These are phyloP conservation scores for Galago senegalensis DNA, from an alignment of 2,797 vertebrate genomes.

Conservation along the genomic window DNA sequence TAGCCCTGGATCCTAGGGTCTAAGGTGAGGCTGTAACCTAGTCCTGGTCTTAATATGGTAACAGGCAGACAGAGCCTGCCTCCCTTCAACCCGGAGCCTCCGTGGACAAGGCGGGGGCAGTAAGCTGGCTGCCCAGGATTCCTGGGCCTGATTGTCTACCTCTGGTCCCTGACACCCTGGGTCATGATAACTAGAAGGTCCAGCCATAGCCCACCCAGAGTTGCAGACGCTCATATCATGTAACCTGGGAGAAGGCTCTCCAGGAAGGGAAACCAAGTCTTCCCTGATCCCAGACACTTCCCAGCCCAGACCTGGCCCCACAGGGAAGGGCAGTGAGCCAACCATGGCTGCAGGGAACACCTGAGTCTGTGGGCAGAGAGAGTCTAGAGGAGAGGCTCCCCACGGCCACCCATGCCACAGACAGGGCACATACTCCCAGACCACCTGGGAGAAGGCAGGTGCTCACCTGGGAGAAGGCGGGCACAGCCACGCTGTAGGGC, in stretches of 20 bases:
- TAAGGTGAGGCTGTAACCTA: neutral
- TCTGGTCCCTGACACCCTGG: neutral
- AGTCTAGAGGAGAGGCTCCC: fast-evolving
- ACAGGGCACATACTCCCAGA: fast-evolving
- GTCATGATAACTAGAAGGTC: neutral
- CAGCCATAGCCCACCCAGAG: fast-evolving
- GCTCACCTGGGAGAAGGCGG: constrained; percentile 95
- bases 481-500: constrained; percentile 95
- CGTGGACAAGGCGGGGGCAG: neutral
- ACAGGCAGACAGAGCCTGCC: neutral
- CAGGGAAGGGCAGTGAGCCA: neutral
- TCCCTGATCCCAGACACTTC: neutral
- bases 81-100: neutral
- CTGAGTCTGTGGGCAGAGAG: neutral
- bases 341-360: neutral
- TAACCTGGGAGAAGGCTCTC: no score
- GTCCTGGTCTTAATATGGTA: neutral
- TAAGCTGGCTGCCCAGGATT: neutral
- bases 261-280: neutral
- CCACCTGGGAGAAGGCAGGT: constrained; percentile 94
- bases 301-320: neutral
- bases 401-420: fast-evolving
- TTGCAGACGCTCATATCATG: fast-evolving
- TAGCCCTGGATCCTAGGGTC: neutral
- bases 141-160: neutral